These are phyloP conservation scores for Romanomermis culicivorax DNA, from an alignment of 2,888 invertebrate species.

Conservation along the genomic window DNA sequence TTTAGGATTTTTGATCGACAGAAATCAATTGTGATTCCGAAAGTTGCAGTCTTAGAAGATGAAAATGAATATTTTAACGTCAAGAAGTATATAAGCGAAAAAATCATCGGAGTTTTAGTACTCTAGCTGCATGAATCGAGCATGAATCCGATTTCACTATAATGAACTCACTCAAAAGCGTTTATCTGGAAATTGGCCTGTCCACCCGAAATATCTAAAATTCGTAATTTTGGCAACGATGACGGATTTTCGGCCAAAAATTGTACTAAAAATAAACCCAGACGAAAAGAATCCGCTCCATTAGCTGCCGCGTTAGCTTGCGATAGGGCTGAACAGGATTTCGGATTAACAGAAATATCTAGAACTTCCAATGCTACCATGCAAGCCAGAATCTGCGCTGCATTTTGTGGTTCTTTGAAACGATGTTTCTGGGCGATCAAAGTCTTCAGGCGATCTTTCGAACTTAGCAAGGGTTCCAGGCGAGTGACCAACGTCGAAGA, in stretches of 20 bases:
- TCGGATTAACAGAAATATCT: conserved; percentile 40
- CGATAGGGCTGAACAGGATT: too few species aligned
- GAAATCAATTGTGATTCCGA: too few species aligned
- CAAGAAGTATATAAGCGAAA: too few species aligned
- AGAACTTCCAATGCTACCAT: conserved; percentile 36
- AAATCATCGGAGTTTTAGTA: too few species aligned
- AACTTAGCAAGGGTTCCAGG: conserved; percentile 39
- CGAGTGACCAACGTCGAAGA: conserved; percentile 43
- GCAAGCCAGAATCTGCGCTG: conserved; percentile 36
- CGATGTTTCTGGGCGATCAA: conserved; percentile 42
- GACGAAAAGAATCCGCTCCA: too few species aligned
- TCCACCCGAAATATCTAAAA: conserved; percentile 1
- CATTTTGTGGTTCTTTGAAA: conserved; percentile 25
- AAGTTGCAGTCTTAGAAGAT: too few species aligned
- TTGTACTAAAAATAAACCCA: conserved; percentile 27
- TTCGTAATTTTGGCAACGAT: conserved; percentile 14
- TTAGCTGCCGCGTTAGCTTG: too few species aligned
- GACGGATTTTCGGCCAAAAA: conserved; percentile 23
- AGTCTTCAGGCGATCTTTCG: conserved; percentile 39
- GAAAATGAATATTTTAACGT: too few species aligned
- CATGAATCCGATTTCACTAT: too few species aligned
- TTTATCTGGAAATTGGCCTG: conserved; percentile 36
- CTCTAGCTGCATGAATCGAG: too few species aligned
- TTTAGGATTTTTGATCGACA: too few species aligned
- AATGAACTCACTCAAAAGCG: conserved; percentile 33